Conservation (phyloP, 2,797 vertebrate genomes). For the Pseudotriccus pelzelni region DNA sequence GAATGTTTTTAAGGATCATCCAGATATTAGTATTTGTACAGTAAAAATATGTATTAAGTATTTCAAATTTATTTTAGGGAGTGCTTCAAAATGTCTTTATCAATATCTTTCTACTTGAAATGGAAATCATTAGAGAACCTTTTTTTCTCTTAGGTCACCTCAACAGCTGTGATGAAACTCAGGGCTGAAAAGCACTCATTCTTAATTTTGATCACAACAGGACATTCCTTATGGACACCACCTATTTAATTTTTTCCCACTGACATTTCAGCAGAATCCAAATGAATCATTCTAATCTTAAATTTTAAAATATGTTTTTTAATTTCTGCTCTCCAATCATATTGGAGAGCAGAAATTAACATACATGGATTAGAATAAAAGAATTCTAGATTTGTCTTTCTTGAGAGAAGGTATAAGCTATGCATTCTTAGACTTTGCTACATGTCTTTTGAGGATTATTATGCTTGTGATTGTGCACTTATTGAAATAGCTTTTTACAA, state of each 20-base stretch:
- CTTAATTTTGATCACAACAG: not conserved
- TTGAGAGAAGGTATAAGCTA: not conserved
- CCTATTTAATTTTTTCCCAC: not conserved
- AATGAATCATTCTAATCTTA: not conserved
- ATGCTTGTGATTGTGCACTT: not conserved
- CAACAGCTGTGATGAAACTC: not conserved
- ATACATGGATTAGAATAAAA: not conserved
- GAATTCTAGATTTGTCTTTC: not conserved
- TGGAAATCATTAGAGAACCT: not conserved
- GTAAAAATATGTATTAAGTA: not conserved
- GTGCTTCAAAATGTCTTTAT: not conserved
- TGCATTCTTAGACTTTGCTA: not conserved
- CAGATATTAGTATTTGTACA: not conserved
- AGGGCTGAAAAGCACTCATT: not conserved
- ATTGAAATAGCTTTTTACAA: not conserved
- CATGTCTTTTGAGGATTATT: not conserved
- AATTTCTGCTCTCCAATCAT: not conserved
- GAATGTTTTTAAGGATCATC: not conserved
- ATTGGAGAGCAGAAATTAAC: not conserved
- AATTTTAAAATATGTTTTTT: not conserved
- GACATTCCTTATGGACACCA: not conserved
- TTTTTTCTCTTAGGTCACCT: not conserved
- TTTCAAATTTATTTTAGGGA: not conserved
- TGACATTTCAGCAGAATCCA: not conserved
- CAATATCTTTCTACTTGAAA: not conserved